Evolutionary conservation across 1,140 invertebrate genomes (phyloP), one percentile per base, ranked within the genome.

Genomic region (Eriosoma lanigerum): DNA sequence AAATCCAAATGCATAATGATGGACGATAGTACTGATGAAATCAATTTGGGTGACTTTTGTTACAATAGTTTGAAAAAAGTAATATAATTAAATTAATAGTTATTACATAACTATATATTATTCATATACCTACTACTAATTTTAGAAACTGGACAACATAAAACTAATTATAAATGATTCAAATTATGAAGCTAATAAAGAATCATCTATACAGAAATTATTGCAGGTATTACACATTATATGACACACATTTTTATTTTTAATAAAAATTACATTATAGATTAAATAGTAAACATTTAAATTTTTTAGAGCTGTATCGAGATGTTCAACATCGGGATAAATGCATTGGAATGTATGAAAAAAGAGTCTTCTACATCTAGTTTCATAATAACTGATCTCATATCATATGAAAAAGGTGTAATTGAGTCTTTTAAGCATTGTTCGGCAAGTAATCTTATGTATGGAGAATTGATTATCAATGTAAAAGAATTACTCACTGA

Each of bases 391-490:
- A 21, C 15, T 26, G 3, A 29, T 13, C 21, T 78, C n/a, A 29
- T 78, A 29, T 19, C 38, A 10, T 48, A 78, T 26, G 75, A 60
- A 46, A 56, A 48, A 26, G 44, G 13, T 17, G 21, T 60, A 17
- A 60, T 62, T n/a, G 19, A 12, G 10, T 46, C 17, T 1, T 78
- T 78, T 58, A 48, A 78, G 60, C 75, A 78, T 29, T 78, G 75
- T 62, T 62, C 75, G 5, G 54, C 62, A 48, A 78, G 75, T 19
- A 78, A 29, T 46, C 17, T 44, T 0, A 48, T 78, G 2, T 78
- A 78, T 29, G 75, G 75, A 5, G 17, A 48, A 17, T 58, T 62
- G 1, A 54, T 78, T 26, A 21, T 44, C 3, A 60, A 24, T 38
- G 38, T 78, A 48, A 19, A 46, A 24, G 1, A 24, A 60, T 26